phyloP scores from a whole-genome alignment of 2,797 vertebrate species.

The Eulemur albifrons region DNA sequence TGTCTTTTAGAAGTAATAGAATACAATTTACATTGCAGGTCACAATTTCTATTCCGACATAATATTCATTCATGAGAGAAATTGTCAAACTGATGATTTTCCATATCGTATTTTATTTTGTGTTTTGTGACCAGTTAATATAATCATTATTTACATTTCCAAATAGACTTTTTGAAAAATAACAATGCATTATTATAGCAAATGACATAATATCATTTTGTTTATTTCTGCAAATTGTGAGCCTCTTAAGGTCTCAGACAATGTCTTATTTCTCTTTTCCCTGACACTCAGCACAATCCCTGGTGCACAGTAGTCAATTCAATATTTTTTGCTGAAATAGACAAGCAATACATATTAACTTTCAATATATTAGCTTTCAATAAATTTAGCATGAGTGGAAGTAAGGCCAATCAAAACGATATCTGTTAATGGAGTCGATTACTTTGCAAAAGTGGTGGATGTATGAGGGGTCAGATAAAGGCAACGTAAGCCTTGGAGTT shows the following conservation, averaged over 20 bases:
- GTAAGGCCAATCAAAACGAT: neutral
- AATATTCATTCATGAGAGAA: slow-evolving; percentile 68
- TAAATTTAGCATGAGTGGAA: neutral
- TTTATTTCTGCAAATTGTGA: neutral
- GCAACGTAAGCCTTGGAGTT: neutral
- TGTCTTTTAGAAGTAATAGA: neutral
- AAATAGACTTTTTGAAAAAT: slow-evolving; percentile 46
- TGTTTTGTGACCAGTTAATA: slow-evolving; percentile 79
- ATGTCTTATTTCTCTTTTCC: neutral
- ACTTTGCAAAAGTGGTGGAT: neutral
- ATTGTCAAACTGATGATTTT: slow-evolving; percentile 73
- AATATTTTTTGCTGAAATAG: neutral
- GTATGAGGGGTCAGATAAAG: neutral
- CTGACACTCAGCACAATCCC: neutral
- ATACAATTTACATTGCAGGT: slow-evolving; percentile 27
- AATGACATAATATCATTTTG: neutral
- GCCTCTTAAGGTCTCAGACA: neutral
- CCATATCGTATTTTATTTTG: slow-evolving; percentile 76
- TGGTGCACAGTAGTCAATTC: neutral
- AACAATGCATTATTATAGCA: neutral
- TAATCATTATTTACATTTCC: slow-evolving; percentile 77
- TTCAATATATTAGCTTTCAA: neutral
- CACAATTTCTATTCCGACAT: slow-evolving; percentile 44
- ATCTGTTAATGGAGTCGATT: neutral
- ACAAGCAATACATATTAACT: neutral